Conservation (phyloP, 2,797 vertebrate genomes). For the Pogonophryne albipinna region DNA sequence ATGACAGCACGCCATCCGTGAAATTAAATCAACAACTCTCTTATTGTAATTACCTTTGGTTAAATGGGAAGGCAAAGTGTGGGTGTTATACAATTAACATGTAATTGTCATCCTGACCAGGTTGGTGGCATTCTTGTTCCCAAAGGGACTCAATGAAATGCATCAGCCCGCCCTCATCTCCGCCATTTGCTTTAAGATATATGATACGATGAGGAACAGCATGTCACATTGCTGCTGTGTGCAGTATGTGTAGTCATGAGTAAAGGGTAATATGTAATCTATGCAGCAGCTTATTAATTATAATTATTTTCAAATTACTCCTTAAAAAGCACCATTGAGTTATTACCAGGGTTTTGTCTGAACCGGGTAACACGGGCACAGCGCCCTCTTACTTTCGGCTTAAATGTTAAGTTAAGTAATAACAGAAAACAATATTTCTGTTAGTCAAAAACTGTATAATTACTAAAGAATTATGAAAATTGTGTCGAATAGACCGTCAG, state of each 20-base stretch:
- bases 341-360: background rate
- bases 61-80: constrained; percentile 82
- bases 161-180: constrained; percentile 35
- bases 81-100: constrained; percentile 84
- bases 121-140: constrained; percentile 68
- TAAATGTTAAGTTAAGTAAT: no score
- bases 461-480: no score
- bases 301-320: background rate
- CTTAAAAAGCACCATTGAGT: background rate
- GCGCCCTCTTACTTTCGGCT: no score
- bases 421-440: no score
- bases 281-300: background rate
- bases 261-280: background rate
- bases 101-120: constrained; percentile 82
- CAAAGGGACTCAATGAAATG: constrained; percentile 56
- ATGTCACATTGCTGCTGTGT: background rate
- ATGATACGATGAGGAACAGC: constrained; percentile 4
- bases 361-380: no score
- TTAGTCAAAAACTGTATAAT: no score
- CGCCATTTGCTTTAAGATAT: constrained; percentile 38
- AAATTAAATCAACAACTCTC: constrained; percentile 86
- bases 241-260: background rate
- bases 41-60: constrained; percentile 85
- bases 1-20: constrained; percentile 80
- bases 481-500: no score